phyloP scores from a whole-genome alignment of 2,797 vertebrate species.

The Schizopygopsis pylzovi region DNA sequence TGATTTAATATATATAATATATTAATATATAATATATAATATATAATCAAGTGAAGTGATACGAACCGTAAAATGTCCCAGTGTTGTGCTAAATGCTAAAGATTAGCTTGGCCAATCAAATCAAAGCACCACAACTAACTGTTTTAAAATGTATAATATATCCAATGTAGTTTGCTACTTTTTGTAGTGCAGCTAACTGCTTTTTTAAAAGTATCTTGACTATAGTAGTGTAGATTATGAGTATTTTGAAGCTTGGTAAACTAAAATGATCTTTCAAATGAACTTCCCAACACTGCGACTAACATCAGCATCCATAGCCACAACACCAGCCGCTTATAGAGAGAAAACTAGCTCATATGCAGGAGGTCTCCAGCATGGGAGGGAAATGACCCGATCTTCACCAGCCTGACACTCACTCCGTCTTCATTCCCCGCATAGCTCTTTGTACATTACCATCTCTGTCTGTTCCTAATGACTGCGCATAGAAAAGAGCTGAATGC shows the following conservation, averaged over 20 bases:
- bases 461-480: slow-evolving; percentile 43
- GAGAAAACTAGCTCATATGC: slow-evolving; percentile 50
- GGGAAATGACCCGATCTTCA: slow-evolving; percentile 70
- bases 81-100: neutral
- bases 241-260: neutral
- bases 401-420: slow-evolving; percentile 62
- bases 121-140: slow-evolving; percentile 3
- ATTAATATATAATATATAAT: no score
- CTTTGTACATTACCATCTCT: slow-evolving; percentile 25
- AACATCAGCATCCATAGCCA: slow-evolving; percentile 51
- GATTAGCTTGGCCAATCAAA: neutral
- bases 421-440: slow-evolving; percentile 53
- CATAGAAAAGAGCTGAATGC: slow-evolving; percentile 22
- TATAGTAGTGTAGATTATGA: neutral
- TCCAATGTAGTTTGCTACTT: neutral
- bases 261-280: neutral
- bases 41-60: neutral
- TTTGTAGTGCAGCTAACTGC: neutral
- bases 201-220: neutral
- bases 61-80: neutral
- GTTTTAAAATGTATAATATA: neutral
- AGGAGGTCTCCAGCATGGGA: slow-evolving; percentile 58
- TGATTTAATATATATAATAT: no score
- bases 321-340: slow-evolving; percentile 60
- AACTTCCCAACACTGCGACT: slow-evolving; percentile 7